Percentiles rank a stretch among this genome's conserved stretches.
These are phyloP conservation scores for Phragmatobia fuliginosa DNA, from an alignment of 2,888 invertebrate genomes.

Conservation along the genomic window DNA sequence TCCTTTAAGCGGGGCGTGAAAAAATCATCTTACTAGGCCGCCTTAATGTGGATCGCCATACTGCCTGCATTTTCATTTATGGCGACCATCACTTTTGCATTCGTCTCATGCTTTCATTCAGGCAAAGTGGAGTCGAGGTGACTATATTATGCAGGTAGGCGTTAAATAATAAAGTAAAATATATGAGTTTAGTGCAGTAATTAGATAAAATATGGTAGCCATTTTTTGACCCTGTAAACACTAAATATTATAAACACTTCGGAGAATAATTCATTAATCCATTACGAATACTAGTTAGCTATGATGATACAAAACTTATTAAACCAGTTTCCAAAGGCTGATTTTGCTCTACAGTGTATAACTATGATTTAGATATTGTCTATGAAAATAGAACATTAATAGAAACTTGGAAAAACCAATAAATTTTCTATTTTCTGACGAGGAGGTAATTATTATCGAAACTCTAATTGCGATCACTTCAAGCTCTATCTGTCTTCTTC, in stretches of 20 bases:
- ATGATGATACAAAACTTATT: not conserved
- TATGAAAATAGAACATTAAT: slow-evolving; percentile 2
- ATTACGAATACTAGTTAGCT: not conserved
- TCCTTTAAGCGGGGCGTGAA: no score
- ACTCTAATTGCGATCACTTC: slow-evolving; percentile 19
- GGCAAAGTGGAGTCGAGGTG: no score
- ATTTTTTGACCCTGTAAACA: not conserved
- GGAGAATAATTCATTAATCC: not conserved
- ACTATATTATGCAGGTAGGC: no score
- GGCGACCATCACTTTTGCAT: no score
- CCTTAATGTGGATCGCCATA: no score
- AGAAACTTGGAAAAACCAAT: slow-evolving; percentile 41
- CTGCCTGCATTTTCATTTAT: no score
- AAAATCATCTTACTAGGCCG: no score
- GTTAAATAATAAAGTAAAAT: not conserved
- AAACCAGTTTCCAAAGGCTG: not conserved
- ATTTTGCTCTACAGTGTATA: not conserved
- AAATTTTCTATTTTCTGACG: slow-evolving; percentile 17
- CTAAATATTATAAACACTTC: not conserved
- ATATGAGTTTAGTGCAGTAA: not conserved
- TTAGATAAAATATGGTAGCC: not conserved
- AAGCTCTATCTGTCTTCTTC: slow-evolving; percentile 24
- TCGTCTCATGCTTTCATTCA: no score
- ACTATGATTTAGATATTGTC: not conserved
- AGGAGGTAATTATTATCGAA: slow-evolving; percentile 23